phyloP scores from a whole-genome alignment of 64 coral and sea anemone genomes.

The Montipora efflorescens region DNA sequence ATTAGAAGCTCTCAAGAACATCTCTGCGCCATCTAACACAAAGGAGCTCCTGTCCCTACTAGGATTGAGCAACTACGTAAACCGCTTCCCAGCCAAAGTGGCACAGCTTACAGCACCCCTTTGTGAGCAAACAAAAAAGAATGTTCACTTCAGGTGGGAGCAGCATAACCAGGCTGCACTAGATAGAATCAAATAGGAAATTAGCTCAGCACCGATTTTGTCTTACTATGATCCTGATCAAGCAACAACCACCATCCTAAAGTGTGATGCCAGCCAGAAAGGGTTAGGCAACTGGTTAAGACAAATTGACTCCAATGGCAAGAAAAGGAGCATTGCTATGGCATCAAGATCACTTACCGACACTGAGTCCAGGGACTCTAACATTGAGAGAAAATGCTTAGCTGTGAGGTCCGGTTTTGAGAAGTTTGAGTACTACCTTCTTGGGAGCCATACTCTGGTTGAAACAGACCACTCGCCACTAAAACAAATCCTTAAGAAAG shows the following conservation, averaged over 20 bases:
- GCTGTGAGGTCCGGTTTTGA: no score
- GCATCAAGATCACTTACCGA: slow-evolving; percentile 52
- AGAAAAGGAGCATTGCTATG: slow-evolving; percentile 60
- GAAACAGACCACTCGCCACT: no score
- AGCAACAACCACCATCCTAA: slow-evolving; percentile 54
- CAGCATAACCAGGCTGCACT: slow-evolving; percentile 45
- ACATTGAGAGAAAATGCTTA: no score
- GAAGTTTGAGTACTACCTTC: no score
- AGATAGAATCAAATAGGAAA: slow-evolving; percentile 62
- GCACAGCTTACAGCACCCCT: slow-evolving; percentile 69
- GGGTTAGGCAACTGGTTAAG: slow-evolving; percentile 34
- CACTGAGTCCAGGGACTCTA: neutral
- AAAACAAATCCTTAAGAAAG: no score
- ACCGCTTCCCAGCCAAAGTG: slow-evolving; percentile 43
- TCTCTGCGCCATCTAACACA: slow-evolving; percentile 21
- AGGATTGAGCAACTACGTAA: slow-evolving; percentile 69
- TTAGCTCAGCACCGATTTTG: slow-evolving; percentile 48
- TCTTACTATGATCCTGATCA: slow-evolving; percentile 72
- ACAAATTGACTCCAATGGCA: slow-evolving; percentile 52
- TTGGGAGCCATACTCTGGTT: no score
- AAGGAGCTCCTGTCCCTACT: slow-evolving; percentile 60
- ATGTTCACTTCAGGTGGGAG: slow-evolving; percentile 66
- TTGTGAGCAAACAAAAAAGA: slow-evolving; percentile 44
- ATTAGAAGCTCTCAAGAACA: slow-evolving; percentile 27
- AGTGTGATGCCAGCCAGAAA: slow-evolving; percentile 58